Percentiles rank a stretch among this genome's conserved stretches.
These are phyloP conservation scores for Lepidostoma basale DNA, from an alignment of 1,140 invertebrate genomes.

Conservation along the genomic window DNA sequence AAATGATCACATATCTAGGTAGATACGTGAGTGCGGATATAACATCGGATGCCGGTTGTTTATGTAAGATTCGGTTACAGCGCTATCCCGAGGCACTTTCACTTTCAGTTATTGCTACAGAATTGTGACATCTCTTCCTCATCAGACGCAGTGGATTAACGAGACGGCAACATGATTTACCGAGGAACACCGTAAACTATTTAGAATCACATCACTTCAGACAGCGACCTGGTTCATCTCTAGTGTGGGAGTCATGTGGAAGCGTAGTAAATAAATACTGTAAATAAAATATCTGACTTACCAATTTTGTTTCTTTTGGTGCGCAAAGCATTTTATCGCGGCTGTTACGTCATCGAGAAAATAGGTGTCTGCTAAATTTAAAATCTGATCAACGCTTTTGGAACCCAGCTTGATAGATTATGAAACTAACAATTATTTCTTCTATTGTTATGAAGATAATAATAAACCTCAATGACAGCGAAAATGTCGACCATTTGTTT, in stretches of 20 bases:
- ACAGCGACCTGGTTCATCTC: too few relatives aligned
- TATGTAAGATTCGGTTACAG: constrained; percentile 30
- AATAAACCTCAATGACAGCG: constrained; percentile 13
- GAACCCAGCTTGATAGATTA: constrained; percentile 57
- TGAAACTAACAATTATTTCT: not conserved
- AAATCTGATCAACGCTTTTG: constrained; percentile 58
- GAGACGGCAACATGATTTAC: too few relatives aligned
- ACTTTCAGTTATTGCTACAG: constrained; percentile 35
- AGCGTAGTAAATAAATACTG: too few relatives aligned
- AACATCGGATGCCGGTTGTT: not conserved
- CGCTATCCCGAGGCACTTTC: constrained; percentile 18
- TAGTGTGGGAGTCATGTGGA: too few relatives aligned
- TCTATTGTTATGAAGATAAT: not conserved
- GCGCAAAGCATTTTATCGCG: constrained; percentile 58
- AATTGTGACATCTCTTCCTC: constrained; percentile 27
- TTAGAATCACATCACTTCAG: too few relatives aligned
- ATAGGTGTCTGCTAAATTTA: constrained; percentile 56
- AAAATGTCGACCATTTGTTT: constrained; percentile 27
- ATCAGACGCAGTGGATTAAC: not conserved
- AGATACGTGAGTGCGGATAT: not conserved
- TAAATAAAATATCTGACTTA: constrained; percentile 48
- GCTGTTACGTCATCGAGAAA: constrained; percentile 60
- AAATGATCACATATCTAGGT: not conserved
- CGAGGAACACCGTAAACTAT: too few relatives aligned
- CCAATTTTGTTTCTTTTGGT: constrained; percentile 57